A percentile compares a stretch with the other conserved stretches of the same genome.
These are phyloP conservation scores for Phoeniculus purpureus DNA, from an alignment of 2,797 vertebrate genomes.

Conservation along the genomic window DNA sequence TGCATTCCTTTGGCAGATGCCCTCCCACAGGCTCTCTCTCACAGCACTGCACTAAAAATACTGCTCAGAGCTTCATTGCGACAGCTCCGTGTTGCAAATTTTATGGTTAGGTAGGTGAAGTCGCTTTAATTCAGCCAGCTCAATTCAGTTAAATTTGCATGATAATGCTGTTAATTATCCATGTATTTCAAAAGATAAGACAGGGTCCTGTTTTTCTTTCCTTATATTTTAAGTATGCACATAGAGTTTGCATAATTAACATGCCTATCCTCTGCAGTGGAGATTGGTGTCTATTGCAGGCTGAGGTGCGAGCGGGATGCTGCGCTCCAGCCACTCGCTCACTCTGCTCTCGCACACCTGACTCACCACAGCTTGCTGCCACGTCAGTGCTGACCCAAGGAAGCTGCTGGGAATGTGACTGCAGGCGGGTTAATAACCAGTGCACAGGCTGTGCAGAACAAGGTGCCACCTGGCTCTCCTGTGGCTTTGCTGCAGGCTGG, in stretches of 20 bases:
- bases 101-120: constrained; percentile 48
- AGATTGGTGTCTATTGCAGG: neutral
- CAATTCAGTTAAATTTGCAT: constrained; percentile 54
- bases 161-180: constrained; percentile 62
- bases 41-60: constrained; percentile 23
- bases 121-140: constrained; percentile 35
- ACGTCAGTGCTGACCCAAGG: neutral
- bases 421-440: neutral
- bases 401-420: neutral
- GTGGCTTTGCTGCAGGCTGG: neutral
- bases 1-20: constrained; percentile 39
- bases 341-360: neutral
- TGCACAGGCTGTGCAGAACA: neutral
- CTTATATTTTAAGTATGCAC: neutral
- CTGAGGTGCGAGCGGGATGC: neutral
- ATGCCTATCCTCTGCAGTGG: neutral
- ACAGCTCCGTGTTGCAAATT: constrained; percentile 4
- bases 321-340: neutral
- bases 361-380: neutral
- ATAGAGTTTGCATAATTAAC: constrained; percentile 55
- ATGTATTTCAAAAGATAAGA: constrained; percentile 54
- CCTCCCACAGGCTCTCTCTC: constrained; percentile 42
- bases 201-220: neutral
- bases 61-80: neutral
- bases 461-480: neutral